Evolutionary conservation across 2,888 invertebrate species (phyloP).

Genomic region (Hyalella azteca): DNA sequence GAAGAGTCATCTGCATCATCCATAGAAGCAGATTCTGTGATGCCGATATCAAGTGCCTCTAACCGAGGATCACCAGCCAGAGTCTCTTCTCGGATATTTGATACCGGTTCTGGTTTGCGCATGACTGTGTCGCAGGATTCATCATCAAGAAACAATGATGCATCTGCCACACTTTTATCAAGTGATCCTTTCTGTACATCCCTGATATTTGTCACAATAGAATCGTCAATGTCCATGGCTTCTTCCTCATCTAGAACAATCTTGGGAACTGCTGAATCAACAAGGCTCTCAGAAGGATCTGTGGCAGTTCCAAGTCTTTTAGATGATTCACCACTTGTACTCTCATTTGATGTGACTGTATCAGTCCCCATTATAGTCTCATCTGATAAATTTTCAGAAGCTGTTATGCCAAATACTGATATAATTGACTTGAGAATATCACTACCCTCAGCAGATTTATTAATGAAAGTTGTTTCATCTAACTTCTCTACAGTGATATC

Average conservation of each 20-base stretch:
- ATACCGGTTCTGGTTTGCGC: conserved; percentile 35
- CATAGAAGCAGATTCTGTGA: not conserved
- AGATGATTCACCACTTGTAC: not conserved
- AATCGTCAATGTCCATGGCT: not conserved
- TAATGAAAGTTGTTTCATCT: not conserved
- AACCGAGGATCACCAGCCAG: conserved; percentile 29
- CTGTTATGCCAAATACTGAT: not conserved
- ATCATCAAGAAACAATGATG: conserved; percentile 13
- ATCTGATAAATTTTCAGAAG: not conserved
- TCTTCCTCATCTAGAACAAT: not conserved
- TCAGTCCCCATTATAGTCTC: not conserved
- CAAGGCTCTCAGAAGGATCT: not conserved
- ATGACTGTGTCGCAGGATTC: conserved; percentile 31
- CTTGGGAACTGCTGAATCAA: not conserved
- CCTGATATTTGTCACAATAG: not conserved
- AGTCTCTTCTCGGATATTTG: conserved; percentile 27
- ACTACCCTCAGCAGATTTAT: not conserved
- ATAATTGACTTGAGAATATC: conserved; percentile 20
- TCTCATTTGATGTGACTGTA: not conserved
- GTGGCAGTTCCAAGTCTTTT: not conserved
- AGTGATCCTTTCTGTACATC: not conserved
- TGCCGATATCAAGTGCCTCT: conserved; percentile 2
- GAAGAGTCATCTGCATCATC: not conserved
- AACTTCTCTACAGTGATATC: not conserved
- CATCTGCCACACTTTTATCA: not conserved